Evolutionary conservation across 2,113 vertebrate genomes (phyloP).

Genomic region (Ophiodon elongatus): DNA sequence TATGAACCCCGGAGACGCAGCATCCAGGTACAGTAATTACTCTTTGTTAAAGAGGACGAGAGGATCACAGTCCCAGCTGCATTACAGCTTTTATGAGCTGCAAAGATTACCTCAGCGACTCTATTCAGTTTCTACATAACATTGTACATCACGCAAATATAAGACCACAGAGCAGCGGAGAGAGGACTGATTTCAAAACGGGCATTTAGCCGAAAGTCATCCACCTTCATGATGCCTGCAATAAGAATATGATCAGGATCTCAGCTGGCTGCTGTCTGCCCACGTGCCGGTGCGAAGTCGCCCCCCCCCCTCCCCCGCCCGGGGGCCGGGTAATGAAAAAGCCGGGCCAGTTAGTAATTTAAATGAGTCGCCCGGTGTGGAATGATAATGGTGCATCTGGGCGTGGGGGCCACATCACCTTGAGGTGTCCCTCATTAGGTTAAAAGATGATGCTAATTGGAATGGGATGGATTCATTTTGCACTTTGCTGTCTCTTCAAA

Average conservation of each 20-base stretch:
- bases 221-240: slow-evolving; percentile 28
- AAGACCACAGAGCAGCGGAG: slow-evolving; percentile 23
- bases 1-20: slow-evolving; percentile 32
- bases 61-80: slow-evolving; percentile 25
- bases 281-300: slow-evolving; percentile 17
- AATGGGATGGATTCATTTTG: slow-evolving; percentile 98
- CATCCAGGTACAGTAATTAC: slow-evolving; percentile 47
- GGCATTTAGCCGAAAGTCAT: slow-evolving; percentile 31
- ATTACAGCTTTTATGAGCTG: slow-evolving; percentile 33
- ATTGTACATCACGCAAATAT: slow-evolving; percentile 32
- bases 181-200: slow-evolving; percentile 34
- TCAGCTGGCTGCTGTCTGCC: slow-evolving; percentile 37
- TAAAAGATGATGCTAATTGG: slow-evolving; percentile 99
- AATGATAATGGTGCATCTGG: slow-evolving; percentile 93
- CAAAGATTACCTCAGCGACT: slow-evolving; percentile 24
- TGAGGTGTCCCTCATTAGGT: slow-evolving; percentile 96
- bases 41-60: slow-evolving; percentile 58
- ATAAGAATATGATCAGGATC: slow-evolving; percentile 46
- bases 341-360: slow-evolving; percentile 91
- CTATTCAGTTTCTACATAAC: slow-evolving; percentile 22
- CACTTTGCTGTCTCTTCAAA: slow-evolving; percentile 96
- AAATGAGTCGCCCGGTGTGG: slow-evolving; percentile 90
- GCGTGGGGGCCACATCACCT: slow-evolving; percentile 91
- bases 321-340: slow-evolving; percentile 89
- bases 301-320: slow-evolving; percentile 36